These are phyloP conservation scores for Pitta sordida DNA, from an alignment of 2,113 vertebrate genomes.

Conservation along the genomic window DNA sequence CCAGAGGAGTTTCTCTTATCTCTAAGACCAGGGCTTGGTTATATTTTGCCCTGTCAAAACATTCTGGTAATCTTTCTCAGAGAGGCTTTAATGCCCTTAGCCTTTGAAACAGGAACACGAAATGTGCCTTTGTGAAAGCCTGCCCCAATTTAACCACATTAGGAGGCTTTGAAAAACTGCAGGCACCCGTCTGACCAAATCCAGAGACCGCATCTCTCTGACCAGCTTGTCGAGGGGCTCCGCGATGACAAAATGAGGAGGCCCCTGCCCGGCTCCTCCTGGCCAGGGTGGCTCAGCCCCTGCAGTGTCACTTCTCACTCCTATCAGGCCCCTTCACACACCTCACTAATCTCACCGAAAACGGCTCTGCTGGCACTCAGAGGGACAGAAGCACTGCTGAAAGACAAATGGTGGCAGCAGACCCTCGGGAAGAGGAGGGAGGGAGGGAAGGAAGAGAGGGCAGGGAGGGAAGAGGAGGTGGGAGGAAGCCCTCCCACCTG, in stretches of 20 bases:
- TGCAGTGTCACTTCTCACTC: background rate
- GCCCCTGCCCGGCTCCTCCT: background rate
- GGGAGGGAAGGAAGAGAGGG: background rate
- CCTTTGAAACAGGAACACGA: background rate
- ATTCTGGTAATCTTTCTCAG: background rate
- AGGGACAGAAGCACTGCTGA: background rate
- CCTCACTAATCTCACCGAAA: background rate
- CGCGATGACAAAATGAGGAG: background rate
- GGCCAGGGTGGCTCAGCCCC: background rate
- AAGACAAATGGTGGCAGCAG: background rate
- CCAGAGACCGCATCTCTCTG: background rate
- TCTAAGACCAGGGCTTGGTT: background rate
- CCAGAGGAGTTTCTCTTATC: background rate
- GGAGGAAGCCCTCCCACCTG: background rate
- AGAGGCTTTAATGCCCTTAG: background rate
- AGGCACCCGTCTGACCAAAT: background rate
- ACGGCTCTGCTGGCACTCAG: background rate
- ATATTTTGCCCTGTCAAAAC: background rate
- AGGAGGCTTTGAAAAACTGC: background rate
- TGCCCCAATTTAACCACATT: background rate
- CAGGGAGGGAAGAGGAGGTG: background rate
- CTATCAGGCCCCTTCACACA: background rate
- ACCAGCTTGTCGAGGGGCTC: background rate
- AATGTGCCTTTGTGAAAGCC: background rate
- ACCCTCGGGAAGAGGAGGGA: background rate